phyloP scores from a whole-genome alignment of 2,888 invertebrate genomes.

The Allacma fusca region DNA sequence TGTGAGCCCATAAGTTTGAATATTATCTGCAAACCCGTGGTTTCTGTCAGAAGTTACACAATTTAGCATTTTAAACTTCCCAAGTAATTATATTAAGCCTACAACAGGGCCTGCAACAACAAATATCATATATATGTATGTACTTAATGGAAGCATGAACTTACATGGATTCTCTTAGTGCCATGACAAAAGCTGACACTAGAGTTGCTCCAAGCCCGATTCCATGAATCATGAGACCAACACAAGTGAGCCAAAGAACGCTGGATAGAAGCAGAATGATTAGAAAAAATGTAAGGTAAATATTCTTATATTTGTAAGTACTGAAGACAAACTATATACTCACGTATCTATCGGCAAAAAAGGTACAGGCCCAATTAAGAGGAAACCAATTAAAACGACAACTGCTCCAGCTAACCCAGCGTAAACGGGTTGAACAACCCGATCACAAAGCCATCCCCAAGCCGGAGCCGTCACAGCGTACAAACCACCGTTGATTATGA shows the following conservation, averaged over 20 bases:
- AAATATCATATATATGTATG: too few relatives aligned
- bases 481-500: constrained; percentile 81
- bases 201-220: constrained; percentile 84
- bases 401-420: constrained; percentile 74
- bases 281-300: neutral
- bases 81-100: too few relatives aligned
- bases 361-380: constrained; percentile 83
- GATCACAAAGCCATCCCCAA: constrained; percentile 84
- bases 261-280: neutral
- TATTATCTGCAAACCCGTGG: constrained; percentile 80
- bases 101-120: too few relatives aligned
- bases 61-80: too few relatives aligned
- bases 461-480: constrained; percentile 81
- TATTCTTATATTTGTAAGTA: neutral
- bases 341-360: constrained; percentile 74
- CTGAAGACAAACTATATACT: neutral
- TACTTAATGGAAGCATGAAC: constrained; percentile 65
- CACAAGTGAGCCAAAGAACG: constrained; percentile 70
- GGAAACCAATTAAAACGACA: constrained; percentile 74
- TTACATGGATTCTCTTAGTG: constrained; percentile 81
- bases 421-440: constrained; percentile 72
- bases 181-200: constrained; percentile 86
- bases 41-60: constrained; percentile 70
- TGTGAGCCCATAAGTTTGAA: constrained; percentile 87
- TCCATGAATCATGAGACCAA: constrained; percentile 80